A percentile compares a stretch with the other conserved stretches of the same genome.
Conservation (phyloP, 2,113 vertebrate genomes). For the Sebastes schlegelii region DNA sequence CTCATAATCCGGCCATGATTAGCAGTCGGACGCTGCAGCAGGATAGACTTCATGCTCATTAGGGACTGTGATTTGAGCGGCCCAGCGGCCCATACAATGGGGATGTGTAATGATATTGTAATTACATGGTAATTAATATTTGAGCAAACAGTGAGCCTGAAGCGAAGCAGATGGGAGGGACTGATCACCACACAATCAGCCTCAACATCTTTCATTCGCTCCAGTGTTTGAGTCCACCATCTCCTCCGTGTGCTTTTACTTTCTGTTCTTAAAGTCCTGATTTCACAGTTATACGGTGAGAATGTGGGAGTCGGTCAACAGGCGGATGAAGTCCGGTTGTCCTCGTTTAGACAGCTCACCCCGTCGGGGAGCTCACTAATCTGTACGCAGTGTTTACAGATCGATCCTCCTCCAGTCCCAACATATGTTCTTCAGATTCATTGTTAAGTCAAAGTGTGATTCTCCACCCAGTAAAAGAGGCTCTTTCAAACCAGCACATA, state of each 20-base stretch:
- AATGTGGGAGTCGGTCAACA: neutral
- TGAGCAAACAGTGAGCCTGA: constrained; percentile 58
- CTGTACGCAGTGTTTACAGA: neutral
- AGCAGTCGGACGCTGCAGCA: constrained; percentile 21
- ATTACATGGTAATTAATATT: constrained; percentile 80
- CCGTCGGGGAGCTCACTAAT: neutral
- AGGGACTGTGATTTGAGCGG: constrained; percentile 40
- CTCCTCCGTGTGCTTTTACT: neutral
- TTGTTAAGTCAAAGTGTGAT: constrained; percentile 49
- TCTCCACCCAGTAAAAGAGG: neutral
- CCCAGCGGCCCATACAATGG: constrained; percentile 42
- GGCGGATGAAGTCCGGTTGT: neutral
- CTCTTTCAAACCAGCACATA: constrained; percentile 67
- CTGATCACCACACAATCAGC: constrained; percentile 59
- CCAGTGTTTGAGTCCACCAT: neutral
- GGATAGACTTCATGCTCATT: constrained; percentile 63
- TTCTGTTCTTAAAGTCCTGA: constrained; percentile 24
- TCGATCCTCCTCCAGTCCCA: neutral
- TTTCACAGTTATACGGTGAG: constrained; percentile 35
- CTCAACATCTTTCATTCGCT: constrained; percentile 4
- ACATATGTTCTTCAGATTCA: constrained; percentile 48
- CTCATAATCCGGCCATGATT: neutral
- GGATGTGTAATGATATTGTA: constrained; percentile 80
- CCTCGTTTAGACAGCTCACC: neutral
- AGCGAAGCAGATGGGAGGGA: constrained; percentile 59